Evolutionary conservation across 1,140 invertebrate genomes (phyloP).

Genomic region (Tetramorium parvispinum): DNA sequence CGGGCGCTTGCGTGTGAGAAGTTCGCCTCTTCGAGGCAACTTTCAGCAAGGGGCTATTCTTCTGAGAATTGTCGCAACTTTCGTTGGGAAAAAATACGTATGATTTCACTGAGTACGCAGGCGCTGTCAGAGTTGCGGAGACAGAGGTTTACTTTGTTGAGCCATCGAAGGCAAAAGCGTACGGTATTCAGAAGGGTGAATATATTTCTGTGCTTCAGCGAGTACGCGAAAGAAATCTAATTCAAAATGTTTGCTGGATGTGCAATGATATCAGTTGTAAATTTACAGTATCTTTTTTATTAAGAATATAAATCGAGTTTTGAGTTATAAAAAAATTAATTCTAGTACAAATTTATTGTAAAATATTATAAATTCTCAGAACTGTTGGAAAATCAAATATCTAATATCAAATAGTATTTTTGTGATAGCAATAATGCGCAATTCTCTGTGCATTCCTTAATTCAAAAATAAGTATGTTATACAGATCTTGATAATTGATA

Average conservation of each 20-base stretch:
- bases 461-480: not conserved
- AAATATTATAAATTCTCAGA: not conserved
- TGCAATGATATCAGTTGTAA: not conserved
- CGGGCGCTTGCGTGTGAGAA: constrained; percentile 53
- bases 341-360: not conserved
- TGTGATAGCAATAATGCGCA: not conserved
- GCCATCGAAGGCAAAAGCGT: not conserved
- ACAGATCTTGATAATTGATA: not conserved
- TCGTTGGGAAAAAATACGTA: not conserved
- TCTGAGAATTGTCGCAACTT: constrained; percentile 11
- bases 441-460: not conserved
- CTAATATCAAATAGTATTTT: not conserved
- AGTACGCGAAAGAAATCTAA: not conserved
- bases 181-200: not conserved
- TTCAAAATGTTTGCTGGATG: not conserved
- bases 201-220: not conserved
- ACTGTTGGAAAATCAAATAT: not conserved
- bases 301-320: not conserved
- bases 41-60: not conserved
- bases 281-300: not conserved
- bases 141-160: not conserved
- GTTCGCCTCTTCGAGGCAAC: not conserved
- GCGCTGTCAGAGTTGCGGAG: not conserved
- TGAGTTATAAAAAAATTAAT: not conserved
- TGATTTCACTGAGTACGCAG: constrained; percentile 23